A percentile compares a stretch with the other conserved stretches of the same genome.
Evolutionary conservation across 2,888 invertebrate species (phyloP).

Genomic region (Tortricodes alternella): DNA sequence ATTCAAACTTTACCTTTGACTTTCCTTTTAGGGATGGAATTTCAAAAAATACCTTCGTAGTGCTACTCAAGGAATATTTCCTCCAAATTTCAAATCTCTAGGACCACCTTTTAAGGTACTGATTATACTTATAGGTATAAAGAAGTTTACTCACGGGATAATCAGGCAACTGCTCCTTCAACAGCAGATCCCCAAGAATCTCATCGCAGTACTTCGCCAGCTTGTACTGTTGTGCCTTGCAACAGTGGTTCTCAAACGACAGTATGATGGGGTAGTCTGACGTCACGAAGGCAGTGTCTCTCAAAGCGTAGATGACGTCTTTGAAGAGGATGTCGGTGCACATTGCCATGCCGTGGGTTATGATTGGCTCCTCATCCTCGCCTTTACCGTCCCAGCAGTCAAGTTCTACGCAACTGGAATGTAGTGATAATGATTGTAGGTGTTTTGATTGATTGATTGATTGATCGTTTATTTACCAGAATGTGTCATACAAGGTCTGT

Average conservation of each 20-base stretch:
- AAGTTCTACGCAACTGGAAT: constrained; percentile 94
- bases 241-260: constrained; percentile 99
- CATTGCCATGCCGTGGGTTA: constrained; percentile 99
- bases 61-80: too few relatives aligned
- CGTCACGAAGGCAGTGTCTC: constrained; percentile 99
- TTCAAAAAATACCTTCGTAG: too few relatives aligned
- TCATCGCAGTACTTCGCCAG: constrained; percentile 99
- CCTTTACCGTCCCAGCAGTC: constrained; percentile 99
- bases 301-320: constrained; percentile 97
- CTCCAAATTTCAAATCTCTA: too few relatives aligned
- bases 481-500: too few relatives aligned
- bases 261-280: constrained; percentile 98
- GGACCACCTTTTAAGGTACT: too few relatives aligned
- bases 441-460: too few relatives aligned
- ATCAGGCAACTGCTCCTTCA: constrained; percentile 94
- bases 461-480: too few relatives aligned
- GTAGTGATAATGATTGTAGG: neutral
- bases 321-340: constrained; percentile 99
- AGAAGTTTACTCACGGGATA: constrained; percentile 89
- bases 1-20: too few relatives aligned
- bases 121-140: too few relatives aligned
- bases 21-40: too few relatives aligned
- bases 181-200: constrained; percentile 94
- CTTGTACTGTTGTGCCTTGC: constrained; percentile 98
- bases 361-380: constrained; percentile 99